Evolutionary conservation across 1,140 invertebrate genomes (phyloP).

Genomic region (Aricia agestis): DNA sequence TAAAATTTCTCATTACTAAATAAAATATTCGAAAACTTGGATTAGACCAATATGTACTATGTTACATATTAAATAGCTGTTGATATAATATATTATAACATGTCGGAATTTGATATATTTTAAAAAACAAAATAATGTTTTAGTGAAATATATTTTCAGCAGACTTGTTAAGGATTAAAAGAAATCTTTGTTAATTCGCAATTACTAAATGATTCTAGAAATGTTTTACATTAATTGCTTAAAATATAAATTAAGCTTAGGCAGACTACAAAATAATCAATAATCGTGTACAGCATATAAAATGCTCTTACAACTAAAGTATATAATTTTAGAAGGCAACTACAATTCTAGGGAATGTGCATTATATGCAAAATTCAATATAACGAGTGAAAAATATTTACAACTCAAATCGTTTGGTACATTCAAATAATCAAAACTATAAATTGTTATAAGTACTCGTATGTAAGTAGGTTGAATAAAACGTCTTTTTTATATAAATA

Average conservation of each 20-base stretch:
- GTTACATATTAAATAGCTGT: too few species aligned
- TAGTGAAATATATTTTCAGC: too few species aligned
- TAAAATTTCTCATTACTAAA: too few species aligned
- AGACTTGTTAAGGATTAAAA: too few species aligned
- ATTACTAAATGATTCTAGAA: neutral
- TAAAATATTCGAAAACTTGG: too few species aligned
- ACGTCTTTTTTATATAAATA: too few species aligned
- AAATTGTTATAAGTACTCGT: neutral
- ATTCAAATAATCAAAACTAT: neutral
- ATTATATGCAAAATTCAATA: neutral
- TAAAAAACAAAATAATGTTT: too few species aligned
- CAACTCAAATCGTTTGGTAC: neutral
- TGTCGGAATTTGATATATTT: too few species aligned
- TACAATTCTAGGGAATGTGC: slow-evolving; percentile 1
- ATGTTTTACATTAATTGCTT: neutral
- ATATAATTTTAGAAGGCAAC: slow-evolving; percentile 6
- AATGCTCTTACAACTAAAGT: slow-evolving; percentile 1
- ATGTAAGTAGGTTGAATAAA: neutral
- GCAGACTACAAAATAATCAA: neutral
- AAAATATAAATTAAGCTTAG: neutral
- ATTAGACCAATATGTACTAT: too few species aligned
- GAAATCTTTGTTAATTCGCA: neutral
- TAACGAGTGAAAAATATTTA: slow-evolving; percentile 6
- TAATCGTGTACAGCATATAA: neutral
- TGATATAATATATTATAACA: too few species aligned